Evolutionary conservation across 2,113 vertebrate species (phyloP).

Genomic region (Astur gentilis): DNA sequence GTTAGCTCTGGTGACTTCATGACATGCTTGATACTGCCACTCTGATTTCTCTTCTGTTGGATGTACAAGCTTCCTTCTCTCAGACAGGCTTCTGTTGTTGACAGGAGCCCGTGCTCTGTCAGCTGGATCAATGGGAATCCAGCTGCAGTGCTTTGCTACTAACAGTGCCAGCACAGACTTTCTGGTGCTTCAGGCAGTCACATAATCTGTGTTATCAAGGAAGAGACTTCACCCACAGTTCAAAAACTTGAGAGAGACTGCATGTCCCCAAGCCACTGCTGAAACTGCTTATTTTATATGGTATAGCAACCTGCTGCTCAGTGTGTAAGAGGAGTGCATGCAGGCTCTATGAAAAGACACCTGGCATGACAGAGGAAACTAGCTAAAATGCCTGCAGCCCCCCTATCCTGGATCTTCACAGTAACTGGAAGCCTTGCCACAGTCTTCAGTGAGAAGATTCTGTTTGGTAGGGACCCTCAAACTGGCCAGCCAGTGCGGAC

Average conservation of each 20-base stretch:
- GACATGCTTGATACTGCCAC: conserved; percentile 42
- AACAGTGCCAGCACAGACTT: conserved; percentile 29
- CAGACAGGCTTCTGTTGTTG: conserved; percentile 55
- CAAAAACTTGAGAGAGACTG: not conserved
- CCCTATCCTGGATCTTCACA: not conserved
- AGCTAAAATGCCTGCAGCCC: not conserved
- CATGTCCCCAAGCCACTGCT: not conserved
- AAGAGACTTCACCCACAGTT: not conserved
- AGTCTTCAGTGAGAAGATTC: not conserved
- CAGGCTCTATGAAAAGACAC: not conserved
- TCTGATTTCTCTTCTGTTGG: conserved; percentile 33
- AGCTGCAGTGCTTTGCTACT: not conserved
- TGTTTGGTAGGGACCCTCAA: not conserved
- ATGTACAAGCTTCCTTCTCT: conserved; percentile 26
- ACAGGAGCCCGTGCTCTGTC: conserved; percentile 4
- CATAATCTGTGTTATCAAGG: not conserved
- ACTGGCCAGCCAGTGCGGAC: fast-evolving
- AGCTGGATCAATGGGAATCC: not conserved
- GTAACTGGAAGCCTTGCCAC: not conserved
- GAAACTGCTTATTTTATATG: not conserved
- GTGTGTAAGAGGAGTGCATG: not conserved
- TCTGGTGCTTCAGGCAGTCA: not conserved
- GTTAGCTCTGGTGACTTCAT: conserved; percentile 58
- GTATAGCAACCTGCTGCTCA: not conserved
- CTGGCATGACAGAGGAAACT: not conserved